These are phyloP conservation scores for Halictus rubicundus DNA, from an alignment of 1,140 invertebrate species.

Conservation along the genomic window DNA sequence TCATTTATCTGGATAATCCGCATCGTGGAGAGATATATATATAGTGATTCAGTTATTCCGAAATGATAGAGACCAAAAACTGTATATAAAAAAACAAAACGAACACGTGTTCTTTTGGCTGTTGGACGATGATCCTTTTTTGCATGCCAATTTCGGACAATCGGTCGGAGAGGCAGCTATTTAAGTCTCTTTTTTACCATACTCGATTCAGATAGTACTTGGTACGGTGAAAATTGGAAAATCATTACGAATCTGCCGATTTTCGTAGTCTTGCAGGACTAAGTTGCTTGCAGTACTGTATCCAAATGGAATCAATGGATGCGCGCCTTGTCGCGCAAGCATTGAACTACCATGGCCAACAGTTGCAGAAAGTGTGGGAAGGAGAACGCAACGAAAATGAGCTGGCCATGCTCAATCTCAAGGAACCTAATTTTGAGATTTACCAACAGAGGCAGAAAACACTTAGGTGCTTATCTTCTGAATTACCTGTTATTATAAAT, in stretches of 20 bases:
- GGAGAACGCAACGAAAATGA: slow-evolving; percentile 88
- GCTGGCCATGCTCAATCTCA: slow-evolving; percentile 84
- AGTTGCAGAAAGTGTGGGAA: slow-evolving; percentile 92
- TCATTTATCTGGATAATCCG: slow-evolving; percentile 39
- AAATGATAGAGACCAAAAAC: not conserved
- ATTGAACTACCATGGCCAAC: slow-evolving; percentile 91
- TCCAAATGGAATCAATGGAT: slow-evolving; percentile 82
- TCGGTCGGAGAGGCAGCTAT: slow-evolving; percentile 30
- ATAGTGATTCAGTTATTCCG: slow-evolving; percentile 29
- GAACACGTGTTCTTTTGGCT: slow-evolving; percentile 43
- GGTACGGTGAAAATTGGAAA: slow-evolving; percentile 4
- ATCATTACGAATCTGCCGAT: slow-evolving; percentile 63
- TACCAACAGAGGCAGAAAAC: slow-evolving; percentile 89
- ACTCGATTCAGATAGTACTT: slow-evolving; percentile 29
- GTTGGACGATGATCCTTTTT: slow-evolving; percentile 45
- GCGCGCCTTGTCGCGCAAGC: slow-evolving; percentile 85
- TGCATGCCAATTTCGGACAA: slow-evolving; percentile 44
- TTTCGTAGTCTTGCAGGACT: slow-evolving; percentile 76
- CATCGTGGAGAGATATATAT: slow-evolving; percentile 16
- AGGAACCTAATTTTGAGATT: slow-evolving; percentile 86
- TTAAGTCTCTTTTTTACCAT: slow-evolving; percentile 7
- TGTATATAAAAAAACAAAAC: not conserved
- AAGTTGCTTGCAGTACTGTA: slow-evolving; percentile 63
- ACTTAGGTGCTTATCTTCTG: slow-evolving; percentile 74
- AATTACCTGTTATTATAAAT: not conserved